phyloP scores from a whole-genome alignment of 2,888 invertebrate species.

The Tetramorium bicarinatum region DNA sequence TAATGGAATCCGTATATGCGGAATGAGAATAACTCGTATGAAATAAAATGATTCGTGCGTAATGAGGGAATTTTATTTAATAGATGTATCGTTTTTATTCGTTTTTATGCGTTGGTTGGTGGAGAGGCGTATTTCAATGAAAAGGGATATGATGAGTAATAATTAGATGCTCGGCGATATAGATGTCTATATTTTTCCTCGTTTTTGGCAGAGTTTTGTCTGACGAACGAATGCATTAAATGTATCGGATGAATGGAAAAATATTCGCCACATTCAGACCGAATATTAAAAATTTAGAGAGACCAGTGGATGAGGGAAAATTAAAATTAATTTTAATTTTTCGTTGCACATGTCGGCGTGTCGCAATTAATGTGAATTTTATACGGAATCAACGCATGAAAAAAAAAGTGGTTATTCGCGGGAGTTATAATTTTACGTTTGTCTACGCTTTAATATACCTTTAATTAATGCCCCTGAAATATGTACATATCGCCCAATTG shows the following conservation, averaged over 20 bases:
- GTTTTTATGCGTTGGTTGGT: background rate
- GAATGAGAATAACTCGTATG: constrained; percentile 16
- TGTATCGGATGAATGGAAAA: constrained; percentile 20
- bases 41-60: constrained; percentile 15
- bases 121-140: constrained; percentile 12
- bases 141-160: constrained; percentile 31
- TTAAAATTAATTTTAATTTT: constrained; percentile 45
- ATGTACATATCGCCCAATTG: background rate
- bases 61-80: constrained; percentile 23
- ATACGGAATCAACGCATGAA: constrained; percentile 28
- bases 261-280: constrained; percentile 15
- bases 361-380: constrained; percentile 34
- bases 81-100: background rate
- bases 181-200: background rate
- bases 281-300: constrained; percentile 45
- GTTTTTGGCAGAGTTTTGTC: constrained; percentile 27
- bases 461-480: constrained; percentile 15
- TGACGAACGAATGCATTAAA: constrained; percentile 21
- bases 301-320: background rate
- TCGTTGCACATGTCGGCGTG: constrained; percentile 6
- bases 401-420: constrained; percentile 10
- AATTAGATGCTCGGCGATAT: constrained; percentile 35
- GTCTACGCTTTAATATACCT: constrained; percentile 24
- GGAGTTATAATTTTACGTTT: constrained; percentile 40
- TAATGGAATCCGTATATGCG: background rate